These are phyloP conservation scores for Phaetusa simplex DNA, from an alignment of 2,113 vertebrate genomes.

Conservation along the genomic window DNA sequence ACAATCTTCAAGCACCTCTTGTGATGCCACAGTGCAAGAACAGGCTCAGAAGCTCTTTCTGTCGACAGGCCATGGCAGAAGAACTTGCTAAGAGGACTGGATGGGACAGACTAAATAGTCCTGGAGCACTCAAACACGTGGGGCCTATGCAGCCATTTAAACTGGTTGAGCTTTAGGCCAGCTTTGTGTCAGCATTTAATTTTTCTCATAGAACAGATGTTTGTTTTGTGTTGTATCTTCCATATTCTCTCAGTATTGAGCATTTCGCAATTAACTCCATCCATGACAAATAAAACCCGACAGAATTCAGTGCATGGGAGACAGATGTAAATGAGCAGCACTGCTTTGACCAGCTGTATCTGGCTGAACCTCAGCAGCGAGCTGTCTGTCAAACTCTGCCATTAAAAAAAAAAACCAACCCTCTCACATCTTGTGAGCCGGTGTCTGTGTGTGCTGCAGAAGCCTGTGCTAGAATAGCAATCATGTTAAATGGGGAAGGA, in stretches of 20 bases:
- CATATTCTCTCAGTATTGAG: neutral
- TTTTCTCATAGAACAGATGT: neutral
- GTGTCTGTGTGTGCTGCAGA: neutral
- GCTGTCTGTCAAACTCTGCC: neutral
- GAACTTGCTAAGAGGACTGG: neutral
- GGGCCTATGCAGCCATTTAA: neutral
- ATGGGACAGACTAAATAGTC: neutral
- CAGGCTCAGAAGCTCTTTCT: neutral
- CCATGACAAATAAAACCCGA: constrained; percentile 2
- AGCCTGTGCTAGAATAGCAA: neutral
- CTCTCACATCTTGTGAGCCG: neutral
- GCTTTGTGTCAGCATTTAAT: constrained; percentile 24
- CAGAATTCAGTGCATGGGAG: neutral
- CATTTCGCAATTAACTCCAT: constrained; percentile 30
- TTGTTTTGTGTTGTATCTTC: constrained; percentile 11
- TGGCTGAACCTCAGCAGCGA: neutral
- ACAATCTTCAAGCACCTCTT: neutral
- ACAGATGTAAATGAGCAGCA: constrained; percentile 12
- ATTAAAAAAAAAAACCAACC: neutral
- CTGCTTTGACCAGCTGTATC: constrained; percentile 1
- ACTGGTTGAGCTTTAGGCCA: neutral
- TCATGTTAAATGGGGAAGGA: neutral
- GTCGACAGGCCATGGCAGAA: neutral
- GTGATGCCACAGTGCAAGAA: neutral
- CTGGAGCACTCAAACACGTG: neutral